Percentiles rank a stretch among this genome's conserved stretches.
Evolutionary conservation across 2,113 vertebrate genomes (phyloP).

Genomic region (Laticauda laticaudata): DNA sequence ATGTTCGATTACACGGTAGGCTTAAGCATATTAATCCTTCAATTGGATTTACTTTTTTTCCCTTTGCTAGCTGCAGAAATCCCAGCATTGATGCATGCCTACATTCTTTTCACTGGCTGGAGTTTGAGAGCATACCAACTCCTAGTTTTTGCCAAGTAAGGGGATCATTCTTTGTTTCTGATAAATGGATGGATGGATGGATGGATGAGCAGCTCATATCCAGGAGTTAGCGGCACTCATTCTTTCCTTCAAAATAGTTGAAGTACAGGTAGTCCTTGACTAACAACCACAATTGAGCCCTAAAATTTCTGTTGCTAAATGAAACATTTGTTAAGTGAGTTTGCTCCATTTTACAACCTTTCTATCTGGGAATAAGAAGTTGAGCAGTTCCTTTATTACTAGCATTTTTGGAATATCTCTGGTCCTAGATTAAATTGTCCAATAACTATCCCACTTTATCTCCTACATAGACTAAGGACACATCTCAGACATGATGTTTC

Average conservation of each 20-base stretch:
- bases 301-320: not conserved
- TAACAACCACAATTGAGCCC: not conserved
- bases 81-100: not conserved
- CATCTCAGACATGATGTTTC: not conserved
- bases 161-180: not conserved
- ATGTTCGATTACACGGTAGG: not conserved
- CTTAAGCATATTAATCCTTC: not conserved
- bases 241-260: not conserved
- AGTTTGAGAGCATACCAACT: not conserved
- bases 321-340: not conserved
- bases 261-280: not conserved
- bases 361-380: not conserved
- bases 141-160: not conserved
- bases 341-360: not conserved
- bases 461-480: not conserved
- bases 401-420: not conserved
- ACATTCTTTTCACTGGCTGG: conserved; percentile 8
- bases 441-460: not conserved
- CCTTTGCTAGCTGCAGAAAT: not conserved
- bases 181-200: not conserved
- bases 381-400: not conserved
- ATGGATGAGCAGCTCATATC: not conserved
- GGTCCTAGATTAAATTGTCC: not conserved
- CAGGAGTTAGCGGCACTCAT: not conserved
- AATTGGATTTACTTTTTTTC: not conserved